These are phyloP conservation scores for Burhinus oedicnemus DNA, from an alignment of 2,113 vertebrate species.

Conservation along the genomic window DNA sequence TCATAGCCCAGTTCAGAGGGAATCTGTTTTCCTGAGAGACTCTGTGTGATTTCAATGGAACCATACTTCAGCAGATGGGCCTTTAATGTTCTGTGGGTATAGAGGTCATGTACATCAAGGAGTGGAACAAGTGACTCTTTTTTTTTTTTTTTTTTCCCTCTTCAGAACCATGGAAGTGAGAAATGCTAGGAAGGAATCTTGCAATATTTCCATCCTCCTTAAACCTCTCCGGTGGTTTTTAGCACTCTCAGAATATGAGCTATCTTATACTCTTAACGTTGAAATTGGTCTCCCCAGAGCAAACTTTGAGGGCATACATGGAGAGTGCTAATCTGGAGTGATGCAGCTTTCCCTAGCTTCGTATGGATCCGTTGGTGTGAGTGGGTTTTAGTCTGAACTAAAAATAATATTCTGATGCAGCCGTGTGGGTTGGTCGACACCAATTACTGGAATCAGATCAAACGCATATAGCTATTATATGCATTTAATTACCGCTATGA, in stretches of 20 bases:
- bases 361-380: not conserved
- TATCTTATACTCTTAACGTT: not conserved
- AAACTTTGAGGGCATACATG: not conserved
- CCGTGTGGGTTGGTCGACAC: not conserved
- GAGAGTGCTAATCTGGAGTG: not conserved
- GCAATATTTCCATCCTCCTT: not conserved
- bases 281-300: not conserved
- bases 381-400: slow-evolving; percentile 15
- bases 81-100: not conserved
- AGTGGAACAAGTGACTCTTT: not conserved
- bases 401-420: not conserved
- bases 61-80: fast-evolving
- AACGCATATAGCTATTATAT: not conserved
- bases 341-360: not conserved
- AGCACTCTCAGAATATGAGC: not conserved
- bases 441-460: slow-evolving; percentile 22
- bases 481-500: not conserved
- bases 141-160: not conserved
- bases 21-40: not conserved
- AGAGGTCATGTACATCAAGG: not conserved
- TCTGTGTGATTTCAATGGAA: not conserved
- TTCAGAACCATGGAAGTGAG: not conserved
- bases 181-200: not conserved
- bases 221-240: not conserved
- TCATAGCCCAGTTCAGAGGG: not conserved